Conservation (phyloP, 2,888 invertebrate species). For the Sepiola atlantica region DNA sequence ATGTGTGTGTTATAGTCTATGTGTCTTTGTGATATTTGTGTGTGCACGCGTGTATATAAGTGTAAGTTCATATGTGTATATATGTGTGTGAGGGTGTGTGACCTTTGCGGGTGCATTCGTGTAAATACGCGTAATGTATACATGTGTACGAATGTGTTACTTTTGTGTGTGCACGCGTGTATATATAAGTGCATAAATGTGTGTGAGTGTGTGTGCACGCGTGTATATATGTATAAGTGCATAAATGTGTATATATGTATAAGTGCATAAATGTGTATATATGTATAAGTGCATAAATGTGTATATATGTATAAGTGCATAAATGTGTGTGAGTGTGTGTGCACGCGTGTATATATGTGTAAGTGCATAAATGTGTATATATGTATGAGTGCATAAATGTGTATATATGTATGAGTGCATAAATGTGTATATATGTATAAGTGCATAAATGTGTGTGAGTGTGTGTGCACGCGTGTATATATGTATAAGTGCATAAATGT, state of each 20-base stretch:
- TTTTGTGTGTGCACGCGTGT: too few species aligned
- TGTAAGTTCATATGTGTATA: too few species aligned
- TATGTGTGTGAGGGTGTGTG: too few species aligned
- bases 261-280: neutral
- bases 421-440: neutral
- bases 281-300: neutral
- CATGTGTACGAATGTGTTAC: too few species aligned
- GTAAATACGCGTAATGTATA: too few species aligned
- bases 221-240: neutral
- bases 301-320: neutral
- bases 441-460: neutral
- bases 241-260: neutral
- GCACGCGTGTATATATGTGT: neutral
- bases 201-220: too few species aligned
- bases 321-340: too few species aligned
- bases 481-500: neutral
- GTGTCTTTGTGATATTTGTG: too few species aligned
- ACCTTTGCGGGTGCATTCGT: too few species aligned
- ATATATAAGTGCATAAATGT: too few species aligned
- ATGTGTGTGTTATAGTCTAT: too few species aligned
- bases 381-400: neutral
- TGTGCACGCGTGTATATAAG: too few species aligned
- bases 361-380: neutral
- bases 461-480: neutral
- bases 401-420: neutral